Evolutionary conservation across 2,113 vertebrate genomes (phyloP).

Genomic region (Penelope pileata): DNA sequence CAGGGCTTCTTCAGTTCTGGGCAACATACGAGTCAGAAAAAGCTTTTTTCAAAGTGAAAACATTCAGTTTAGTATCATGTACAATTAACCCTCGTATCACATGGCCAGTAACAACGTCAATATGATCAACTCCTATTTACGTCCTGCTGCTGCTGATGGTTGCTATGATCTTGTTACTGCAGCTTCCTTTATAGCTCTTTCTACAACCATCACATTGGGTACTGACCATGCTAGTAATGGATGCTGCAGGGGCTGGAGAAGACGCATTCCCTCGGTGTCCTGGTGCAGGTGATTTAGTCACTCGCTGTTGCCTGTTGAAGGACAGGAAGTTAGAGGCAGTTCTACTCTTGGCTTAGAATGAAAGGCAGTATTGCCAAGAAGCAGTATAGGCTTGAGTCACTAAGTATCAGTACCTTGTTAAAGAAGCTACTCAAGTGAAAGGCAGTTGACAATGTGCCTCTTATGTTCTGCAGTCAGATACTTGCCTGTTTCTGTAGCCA

Average conservation of each 20-base stretch:
- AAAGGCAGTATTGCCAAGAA: neutral
- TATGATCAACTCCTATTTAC: neutral
- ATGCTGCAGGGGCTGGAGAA: conserved; percentile 85
- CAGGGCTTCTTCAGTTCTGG: neutral
- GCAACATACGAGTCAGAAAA: neutral
- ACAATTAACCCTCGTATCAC: accelerated
- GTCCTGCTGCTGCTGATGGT: accelerated
- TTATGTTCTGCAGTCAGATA: neutral
- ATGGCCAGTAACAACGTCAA: accelerated
- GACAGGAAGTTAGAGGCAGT: neutral
- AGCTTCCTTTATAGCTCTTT: neutral
- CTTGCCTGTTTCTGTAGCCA: conserved; percentile 88
- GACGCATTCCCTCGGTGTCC: conserved; percentile 83
- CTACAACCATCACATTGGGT: neutral
- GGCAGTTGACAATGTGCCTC: accelerated
- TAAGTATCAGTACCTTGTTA: neutral
- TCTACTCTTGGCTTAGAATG: neutral
- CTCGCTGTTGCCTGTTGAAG: conserved; percentile 81
- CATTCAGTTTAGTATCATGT: neutral
- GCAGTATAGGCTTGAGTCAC: neutral
- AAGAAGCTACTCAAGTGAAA: neutral
- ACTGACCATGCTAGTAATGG: conserved; percentile 95
- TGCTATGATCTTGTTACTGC: neutral
- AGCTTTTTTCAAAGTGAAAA: neutral
- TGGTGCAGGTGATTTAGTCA: conserved; percentile 88